A percentile compares a stretch with the other conserved stretches of the same genome.
phyloP scores from a whole-genome alignment of 2,113 vertebrate genomes.

The Haemorhous mexicanus region DNA sequence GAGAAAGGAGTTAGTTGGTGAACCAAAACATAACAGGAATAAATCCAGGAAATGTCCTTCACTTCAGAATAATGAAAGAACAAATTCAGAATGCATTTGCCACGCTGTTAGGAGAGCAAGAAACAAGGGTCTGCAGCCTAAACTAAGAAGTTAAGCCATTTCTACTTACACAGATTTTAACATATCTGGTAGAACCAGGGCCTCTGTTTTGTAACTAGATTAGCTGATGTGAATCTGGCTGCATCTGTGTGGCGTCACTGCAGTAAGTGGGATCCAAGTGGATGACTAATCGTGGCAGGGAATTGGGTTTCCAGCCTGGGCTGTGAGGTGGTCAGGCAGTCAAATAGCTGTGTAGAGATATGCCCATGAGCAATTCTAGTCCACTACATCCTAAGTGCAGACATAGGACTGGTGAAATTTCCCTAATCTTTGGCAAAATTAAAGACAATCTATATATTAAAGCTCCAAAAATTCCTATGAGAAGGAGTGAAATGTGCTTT shows the following conservation, averaged over 20 bases:
- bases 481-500: not conserved
- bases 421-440: not conserved
- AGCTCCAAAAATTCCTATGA: not conserved
- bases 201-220: conserved; percentile 32
- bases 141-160: not conserved
- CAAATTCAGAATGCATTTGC: not conserved
- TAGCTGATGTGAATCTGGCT: conserved; percentile 24
- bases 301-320: not conserved
- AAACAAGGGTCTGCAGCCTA: not conserved
- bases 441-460: not conserved
- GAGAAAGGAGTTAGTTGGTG: not conserved
- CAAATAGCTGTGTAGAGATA: not conserved
- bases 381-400: not conserved
- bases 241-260: not conserved
- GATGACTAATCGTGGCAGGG: not conserved
- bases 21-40: not conserved
- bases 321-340: not conserved
- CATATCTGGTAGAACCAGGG: not conserved
- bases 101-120: not conserved
- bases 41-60: not conserved
- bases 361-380: not conserved
- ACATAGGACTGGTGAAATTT: not conserved
- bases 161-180: not conserved
- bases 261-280: not conserved
- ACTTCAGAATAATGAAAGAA: not conserved